Percentiles rank a stretch among this genome's conserved stretches.
phyloP scores from a whole-genome alignment of 2,797 vertebrate genomes.

The Gila robusta region DNA sequence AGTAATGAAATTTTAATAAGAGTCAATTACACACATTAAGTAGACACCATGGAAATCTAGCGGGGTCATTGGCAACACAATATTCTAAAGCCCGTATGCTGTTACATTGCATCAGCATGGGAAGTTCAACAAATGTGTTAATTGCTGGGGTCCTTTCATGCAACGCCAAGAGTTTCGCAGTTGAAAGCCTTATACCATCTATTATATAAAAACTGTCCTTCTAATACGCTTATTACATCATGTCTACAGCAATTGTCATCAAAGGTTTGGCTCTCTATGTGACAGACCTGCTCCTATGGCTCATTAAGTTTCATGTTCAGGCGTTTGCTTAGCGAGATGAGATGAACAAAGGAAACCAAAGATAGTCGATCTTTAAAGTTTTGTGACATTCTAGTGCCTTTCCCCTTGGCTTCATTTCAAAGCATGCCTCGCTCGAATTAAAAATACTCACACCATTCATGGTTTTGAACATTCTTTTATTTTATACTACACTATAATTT shows the following conservation, averaged over 20 bases:
- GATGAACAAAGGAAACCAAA: constrained; percentile 73
- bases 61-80: constrained; percentile 49
- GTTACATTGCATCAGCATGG: constrained; percentile 62
- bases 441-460: constrained; percentile 41
- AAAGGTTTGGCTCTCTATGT: constrained; percentile 56
- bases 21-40: constrained; percentile 49
- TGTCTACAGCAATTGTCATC: constrained; percentile 59
- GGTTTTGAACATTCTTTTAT: constrained; percentile 15
- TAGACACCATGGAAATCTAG: constrained; percentile 42
- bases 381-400: constrained; percentile 65
- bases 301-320: constrained; percentile 72
- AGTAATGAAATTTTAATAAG: constrained; percentile 61
- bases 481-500: background rate
- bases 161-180: constrained; percentile 63
- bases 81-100: constrained; percentile 45
- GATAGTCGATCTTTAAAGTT: constrained; percentile 70
- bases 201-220: constrained; percentile 56
- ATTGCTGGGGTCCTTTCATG: constrained; percentile 63
- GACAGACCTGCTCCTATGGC: constrained; percentile 63
- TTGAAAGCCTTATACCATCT: constrained; percentile 65
- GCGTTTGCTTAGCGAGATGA: constrained; percentile 60
- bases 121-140: constrained; percentile 66
- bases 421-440: constrained; percentile 52
- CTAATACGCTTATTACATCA: constrained; percentile 69
- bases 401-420: constrained; percentile 62